phyloP scores from a whole-genome alignment of 1,140 invertebrate genomes.

The Heliothis virescens region DNA sequence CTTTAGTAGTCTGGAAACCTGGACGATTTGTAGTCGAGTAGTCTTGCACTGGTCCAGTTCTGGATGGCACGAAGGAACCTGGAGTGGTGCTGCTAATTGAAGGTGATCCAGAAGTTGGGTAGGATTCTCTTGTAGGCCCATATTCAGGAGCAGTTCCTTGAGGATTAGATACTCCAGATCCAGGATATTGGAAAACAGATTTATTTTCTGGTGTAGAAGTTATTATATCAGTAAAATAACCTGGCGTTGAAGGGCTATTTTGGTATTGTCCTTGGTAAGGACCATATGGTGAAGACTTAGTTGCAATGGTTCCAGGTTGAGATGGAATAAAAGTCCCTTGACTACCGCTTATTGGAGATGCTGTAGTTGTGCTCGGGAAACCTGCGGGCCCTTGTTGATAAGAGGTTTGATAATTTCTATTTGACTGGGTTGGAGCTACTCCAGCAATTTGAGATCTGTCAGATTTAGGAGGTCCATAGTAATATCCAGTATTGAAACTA shows the following conservation, averaged over 20 bases:
- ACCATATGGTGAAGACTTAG: neutral
- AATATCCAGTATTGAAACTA: neutral
- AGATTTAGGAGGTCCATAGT: conserved; percentile 19
- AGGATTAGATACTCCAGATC: neutral
- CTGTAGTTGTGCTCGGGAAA: neutral
- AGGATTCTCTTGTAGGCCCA: conserved; percentile 5
- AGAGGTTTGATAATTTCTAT: neutral
- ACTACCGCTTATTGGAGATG: neutral
- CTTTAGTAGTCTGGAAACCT: neutral
- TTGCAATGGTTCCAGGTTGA: neutral
- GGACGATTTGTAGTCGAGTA: conserved; percentile 23
- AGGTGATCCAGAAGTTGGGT: neutral
- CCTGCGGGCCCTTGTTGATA: neutral
- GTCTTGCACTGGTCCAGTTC: neutral
- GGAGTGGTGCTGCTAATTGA: conserved; percentile 3
- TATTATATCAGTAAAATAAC: neutral
- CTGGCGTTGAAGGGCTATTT: neutral
- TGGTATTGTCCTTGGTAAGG: neutral
- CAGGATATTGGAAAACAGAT: neutral
- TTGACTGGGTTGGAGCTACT: neutral
- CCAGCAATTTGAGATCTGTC: neutral
- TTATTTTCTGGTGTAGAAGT: neutral
- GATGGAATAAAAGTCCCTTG: neutral
- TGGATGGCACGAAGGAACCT: neutral
- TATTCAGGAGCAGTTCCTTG: conserved; percentile 8